A percentile compares a stretch with the other conserved stretches of the same genome.
Evolutionary conservation across 2,113 vertebrate species (phyloP).

Genomic region (Leucoraja erinaceus): DNA sequence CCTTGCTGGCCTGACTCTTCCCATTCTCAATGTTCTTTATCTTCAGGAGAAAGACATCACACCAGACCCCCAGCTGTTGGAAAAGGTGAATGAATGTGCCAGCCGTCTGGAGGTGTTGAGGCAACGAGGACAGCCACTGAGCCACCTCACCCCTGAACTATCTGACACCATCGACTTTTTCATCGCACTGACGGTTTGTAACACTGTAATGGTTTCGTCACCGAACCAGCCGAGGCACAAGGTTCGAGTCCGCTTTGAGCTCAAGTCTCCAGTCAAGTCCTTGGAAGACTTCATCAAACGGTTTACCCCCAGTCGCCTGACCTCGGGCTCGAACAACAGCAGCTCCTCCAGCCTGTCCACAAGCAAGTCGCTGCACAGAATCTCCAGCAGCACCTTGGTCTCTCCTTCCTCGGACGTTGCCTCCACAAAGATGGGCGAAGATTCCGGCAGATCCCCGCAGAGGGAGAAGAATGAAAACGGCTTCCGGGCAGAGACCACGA

Average conservation of each 20-base stretch:
- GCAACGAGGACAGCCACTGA: conserved; percentile 65
- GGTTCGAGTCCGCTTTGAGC: conserved; percentile 77
- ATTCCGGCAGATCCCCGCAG: conserved; percentile 42
- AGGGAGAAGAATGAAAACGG: conserved; percentile 49
- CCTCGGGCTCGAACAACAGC: conserved; percentile 77
- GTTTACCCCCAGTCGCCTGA: conserved; percentile 84
- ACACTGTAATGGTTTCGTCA: conserved; percentile 89
- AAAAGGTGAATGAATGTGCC: conserved; percentile 84
- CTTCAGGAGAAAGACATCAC: conserved; percentile 88
- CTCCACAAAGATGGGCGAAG: conserved; percentile 73
- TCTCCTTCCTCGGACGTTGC: conserved; percentile 65
- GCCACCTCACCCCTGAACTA: conserved; percentile 75
- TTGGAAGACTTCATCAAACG: conserved; percentile 90
- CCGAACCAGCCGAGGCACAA: conserved; percentile 88
- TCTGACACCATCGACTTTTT: conserved; percentile 88
- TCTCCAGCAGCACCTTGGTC: conserved; percentile 61
- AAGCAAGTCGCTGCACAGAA: conserved; percentile 63
- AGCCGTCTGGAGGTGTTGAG: conserved; percentile 69
- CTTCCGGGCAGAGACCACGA: conserved; percentile 47
- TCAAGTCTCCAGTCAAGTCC: conserved; percentile 92
- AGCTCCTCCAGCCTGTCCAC: conserved; percentile 71
- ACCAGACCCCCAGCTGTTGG: conserved; percentile 81
- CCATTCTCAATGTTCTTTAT: not conserved
- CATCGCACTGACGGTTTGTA: conserved; percentile 89
- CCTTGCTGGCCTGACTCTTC: not conserved